phyloP scores from a whole-genome alignment of 2,888 invertebrate species.

The Megaustenia siamemsis region DNA sequence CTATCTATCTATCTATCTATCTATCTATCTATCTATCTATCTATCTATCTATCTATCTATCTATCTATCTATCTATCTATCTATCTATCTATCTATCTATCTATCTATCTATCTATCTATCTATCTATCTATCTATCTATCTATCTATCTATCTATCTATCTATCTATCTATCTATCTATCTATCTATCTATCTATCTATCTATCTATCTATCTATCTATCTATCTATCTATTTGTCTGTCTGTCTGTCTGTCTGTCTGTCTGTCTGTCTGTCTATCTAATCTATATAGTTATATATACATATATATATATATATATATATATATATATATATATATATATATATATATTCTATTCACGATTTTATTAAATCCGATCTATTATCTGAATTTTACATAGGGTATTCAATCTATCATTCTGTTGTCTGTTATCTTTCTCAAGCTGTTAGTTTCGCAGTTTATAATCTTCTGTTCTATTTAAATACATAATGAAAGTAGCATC shows the following conservation, averaged over 20 bases:
- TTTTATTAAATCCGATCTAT: too few relatives aligned
- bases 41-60: neutral
- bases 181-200: conserved; percentile 3
- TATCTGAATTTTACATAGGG: too few relatives aligned
- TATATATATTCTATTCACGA: too few relatives aligned
- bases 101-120: conserved; percentile 9
- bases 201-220: neutral
- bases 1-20: neutral
- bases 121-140: neutral
- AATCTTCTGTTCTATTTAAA: too few relatives aligned
- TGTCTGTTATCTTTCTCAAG: too few relatives aligned
- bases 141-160: neutral
- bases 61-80: neutral
- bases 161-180: neutral
- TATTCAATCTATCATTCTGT: too few relatives aligned
- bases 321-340: neutral
- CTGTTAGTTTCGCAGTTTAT: too few relatives aligned
- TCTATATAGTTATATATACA: too few relatives aligned
- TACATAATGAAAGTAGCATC: too few relatives aligned
- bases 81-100: neutral
- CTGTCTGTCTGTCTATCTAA: neutral
- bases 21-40: neutral
- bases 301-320: neutral
- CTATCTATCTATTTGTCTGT: too few relatives aligned
- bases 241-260: neutral